phyloP scores from a whole-genome alignment of 2,113 vertebrate species.

The Craseonycteris thonglongyai region DNA sequence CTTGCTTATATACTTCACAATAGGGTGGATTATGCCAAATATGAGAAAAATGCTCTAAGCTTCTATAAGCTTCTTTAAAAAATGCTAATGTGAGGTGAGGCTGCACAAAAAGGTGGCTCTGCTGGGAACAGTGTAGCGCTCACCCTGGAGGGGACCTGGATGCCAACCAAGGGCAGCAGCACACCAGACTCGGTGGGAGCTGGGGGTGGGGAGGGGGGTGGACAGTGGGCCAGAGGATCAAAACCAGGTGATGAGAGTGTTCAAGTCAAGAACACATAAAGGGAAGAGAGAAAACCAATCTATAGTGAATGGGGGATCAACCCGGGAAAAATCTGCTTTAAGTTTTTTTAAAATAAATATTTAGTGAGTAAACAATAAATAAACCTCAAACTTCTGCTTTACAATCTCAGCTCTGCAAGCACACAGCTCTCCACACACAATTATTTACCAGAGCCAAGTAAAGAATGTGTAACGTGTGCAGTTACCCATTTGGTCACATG shows the following conservation, averaged over 20 bases:
- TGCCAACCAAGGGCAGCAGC: too few species aligned
- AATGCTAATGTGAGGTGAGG: neutral
- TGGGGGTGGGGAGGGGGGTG: too few species aligned
- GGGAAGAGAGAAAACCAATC: neutral
- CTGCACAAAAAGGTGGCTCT: neutral
- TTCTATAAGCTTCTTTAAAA: neutral
- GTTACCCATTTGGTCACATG: rapidly evolving
- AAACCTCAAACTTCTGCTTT: neutral
- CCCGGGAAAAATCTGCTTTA: neutral
- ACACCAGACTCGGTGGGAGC: rapidly evolving
- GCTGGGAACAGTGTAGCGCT: neutral
- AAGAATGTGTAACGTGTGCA: rapidly evolving
- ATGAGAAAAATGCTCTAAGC: neutral
- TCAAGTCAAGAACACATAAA: rapidly evolving
- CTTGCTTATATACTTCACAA: neutral
- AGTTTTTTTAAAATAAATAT: neutral
- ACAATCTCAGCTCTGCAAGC: neutral
- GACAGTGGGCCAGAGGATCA: neutral
- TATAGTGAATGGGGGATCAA: neutral
- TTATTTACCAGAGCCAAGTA: neutral
- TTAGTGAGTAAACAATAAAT: neutral
- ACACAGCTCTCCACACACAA: rapidly evolving
- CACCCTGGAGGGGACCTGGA: too few species aligned
- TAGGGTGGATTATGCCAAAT: neutral
- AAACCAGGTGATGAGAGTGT: too few species aligned